These are phyloP conservation scores for Lapara coniferarum DNA, from an alignment of 2,888 invertebrate genomes.

Conservation along the genomic window DNA sequence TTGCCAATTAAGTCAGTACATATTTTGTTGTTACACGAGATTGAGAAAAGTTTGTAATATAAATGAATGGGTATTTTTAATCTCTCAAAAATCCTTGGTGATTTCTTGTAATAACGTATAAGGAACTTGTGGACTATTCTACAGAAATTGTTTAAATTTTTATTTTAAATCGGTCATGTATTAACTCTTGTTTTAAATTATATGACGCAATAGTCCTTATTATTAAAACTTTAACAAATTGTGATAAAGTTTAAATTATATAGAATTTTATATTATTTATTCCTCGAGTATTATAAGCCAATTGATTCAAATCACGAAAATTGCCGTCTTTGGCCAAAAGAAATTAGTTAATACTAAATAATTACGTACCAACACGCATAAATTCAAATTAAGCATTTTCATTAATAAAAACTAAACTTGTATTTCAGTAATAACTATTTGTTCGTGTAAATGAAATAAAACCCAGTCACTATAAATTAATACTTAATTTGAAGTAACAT, in stretches of 20 bases:
- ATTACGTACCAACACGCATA: conserved; percentile 14
- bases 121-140: no score
- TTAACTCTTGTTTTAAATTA: no score
- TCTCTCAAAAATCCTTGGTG: no score
- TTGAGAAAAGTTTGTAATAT: no score
- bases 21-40: neutral
- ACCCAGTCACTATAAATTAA: neutral
- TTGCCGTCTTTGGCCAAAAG: neutral
- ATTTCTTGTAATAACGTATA: no score
- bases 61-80: no score
- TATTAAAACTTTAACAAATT: neutral
- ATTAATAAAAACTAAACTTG: neutral
- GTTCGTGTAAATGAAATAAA: conserved; percentile 10
- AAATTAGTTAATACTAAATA: conserved; percentile 9
- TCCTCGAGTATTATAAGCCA: neutral
- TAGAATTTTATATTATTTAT: neutral
- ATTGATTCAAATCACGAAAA: conserved; percentile 15
- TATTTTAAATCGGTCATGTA: no score
- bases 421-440: neutral
- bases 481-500: no score
- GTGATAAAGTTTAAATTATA: neutral
- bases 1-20: neutral
- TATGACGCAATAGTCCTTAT: neutral
- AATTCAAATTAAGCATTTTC: conserved; percentile 6
- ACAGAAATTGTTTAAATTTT: no score